Percentiles rank a stretch among this genome's conserved stretches.
Conservation (phyloP, 2,797 vertebrate species). For the Falco novaeseelandiae region DNA sequence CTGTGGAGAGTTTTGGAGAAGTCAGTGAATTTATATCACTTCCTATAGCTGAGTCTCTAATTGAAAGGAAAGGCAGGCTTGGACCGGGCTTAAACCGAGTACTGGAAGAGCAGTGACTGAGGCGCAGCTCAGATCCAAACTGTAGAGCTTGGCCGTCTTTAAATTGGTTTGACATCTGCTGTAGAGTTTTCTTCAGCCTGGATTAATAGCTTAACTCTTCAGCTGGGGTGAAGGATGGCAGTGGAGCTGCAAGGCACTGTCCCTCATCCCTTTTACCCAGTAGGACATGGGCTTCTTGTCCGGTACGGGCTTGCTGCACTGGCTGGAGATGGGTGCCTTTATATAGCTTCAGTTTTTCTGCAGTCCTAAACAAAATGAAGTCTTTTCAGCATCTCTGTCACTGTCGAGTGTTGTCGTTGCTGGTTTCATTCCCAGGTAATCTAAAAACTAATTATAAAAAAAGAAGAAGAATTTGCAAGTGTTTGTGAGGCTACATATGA, state of each 20-base stretch:
- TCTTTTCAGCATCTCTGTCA: neutral
- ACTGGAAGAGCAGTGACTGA: neutral
- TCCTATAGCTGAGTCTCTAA: neutral
- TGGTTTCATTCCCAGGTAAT: constrained; percentile 58
- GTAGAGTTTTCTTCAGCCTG: neutral
- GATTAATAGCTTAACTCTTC: neutral
- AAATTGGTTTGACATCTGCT: neutral
- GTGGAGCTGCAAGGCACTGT: neutral
- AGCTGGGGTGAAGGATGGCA: neutral
- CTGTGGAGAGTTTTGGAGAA: neutral
- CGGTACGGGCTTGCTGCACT: neutral
- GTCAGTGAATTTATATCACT: neutral
- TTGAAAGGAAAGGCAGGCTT: neutral
- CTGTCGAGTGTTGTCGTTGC: neutral
- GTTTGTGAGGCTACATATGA: constrained; percentile 23
- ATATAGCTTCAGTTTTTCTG: neutral
- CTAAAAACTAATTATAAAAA: constrained; percentile 58
- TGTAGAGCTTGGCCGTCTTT: neutral
- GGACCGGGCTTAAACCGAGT: neutral
- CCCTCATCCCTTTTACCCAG: neutral
- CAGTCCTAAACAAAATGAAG: neutral
- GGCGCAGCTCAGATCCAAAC: neutral
- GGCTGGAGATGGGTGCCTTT: neutral
- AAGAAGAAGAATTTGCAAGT: constrained; percentile 30
- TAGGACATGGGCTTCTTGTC: neutral